These are phyloP conservation scores for Eulimnadia texana DNA, from an alignment of 1,140 invertebrate species.

Conservation along the genomic window DNA sequence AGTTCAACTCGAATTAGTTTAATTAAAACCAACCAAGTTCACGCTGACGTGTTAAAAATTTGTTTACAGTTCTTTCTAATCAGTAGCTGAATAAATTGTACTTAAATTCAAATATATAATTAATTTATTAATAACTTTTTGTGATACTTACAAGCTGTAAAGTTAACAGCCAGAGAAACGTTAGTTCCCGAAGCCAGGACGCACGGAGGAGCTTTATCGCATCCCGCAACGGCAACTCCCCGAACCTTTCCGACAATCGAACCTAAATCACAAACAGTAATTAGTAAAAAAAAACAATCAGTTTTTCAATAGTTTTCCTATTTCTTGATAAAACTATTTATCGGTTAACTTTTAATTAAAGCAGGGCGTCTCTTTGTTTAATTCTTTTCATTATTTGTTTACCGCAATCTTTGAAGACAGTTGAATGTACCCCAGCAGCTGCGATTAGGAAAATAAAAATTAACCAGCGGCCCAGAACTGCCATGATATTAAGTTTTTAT, in stretches of 20 bases:
- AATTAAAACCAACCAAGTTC: not conserved
- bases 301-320: too few species aligned
- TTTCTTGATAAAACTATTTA: too few species aligned
- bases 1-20: not conserved
- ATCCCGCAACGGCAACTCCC: conserved; percentile 11
- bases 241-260: conserved; percentile 6
- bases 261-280: conserved; percentile 1
- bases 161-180: conserved; percentile 11
- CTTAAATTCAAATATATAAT: not conserved
- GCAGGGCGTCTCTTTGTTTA: too few species aligned
- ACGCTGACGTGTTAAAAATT: too few species aligned
- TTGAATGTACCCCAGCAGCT: not conserved
- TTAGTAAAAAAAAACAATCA: not conserved
- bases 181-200: conserved; percentile 13
- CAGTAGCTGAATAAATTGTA: too few species aligned
- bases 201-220: conserved; percentile 10
- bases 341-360: too few species aligned
- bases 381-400: too few species aligned
- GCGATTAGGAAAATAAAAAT: not conserved
- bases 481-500: too few species aligned
- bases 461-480: not conserved
- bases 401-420: not conserved
- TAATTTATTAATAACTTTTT: not conserved
- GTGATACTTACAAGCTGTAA: conserved; percentile 15
- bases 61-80: too few species aligned